These are phyloP conservation scores for Pelodytes ibericus DNA, from an alignment of 2,797 vertebrate genomes.

Conservation along the genomic window DNA sequence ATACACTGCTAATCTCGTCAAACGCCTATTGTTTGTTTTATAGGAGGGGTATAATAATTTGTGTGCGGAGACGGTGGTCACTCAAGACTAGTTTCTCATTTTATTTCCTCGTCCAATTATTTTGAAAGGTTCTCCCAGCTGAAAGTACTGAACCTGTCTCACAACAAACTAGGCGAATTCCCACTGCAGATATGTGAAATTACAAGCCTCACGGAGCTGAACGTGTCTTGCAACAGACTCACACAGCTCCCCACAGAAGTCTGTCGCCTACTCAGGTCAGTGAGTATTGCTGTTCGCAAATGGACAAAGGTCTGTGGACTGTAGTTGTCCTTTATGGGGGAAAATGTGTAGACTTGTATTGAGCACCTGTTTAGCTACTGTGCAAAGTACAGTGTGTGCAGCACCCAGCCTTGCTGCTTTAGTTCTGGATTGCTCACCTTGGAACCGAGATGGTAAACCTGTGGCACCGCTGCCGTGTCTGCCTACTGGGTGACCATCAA, in stretches of 20 bases:
- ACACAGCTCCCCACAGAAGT: conserved; percentile 78
- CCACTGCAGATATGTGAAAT: conserved; percentile 89
- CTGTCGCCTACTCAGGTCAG: conserved; percentile 86
- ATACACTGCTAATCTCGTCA: background rate
- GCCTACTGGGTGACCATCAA: no score
- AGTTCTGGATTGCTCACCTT: no score
- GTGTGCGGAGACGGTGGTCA: background rate
- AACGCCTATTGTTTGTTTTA: background rate
- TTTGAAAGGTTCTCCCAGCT: conserved; percentile 89
- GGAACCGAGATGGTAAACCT: no score
- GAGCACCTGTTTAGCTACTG: no score
- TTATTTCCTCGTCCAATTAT: conserved; percentile 49
- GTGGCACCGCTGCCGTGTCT: no score
- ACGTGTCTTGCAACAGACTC: conserved; percentile 90
- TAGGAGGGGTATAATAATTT: background rate
- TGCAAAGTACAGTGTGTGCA: no score
- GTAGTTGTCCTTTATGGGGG: no score
- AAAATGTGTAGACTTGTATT: no score
- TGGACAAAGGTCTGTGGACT: no score
- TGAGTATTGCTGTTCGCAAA: no score
- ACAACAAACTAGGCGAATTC: conserved; percentile 91
- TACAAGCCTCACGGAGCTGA: conserved; percentile 89
- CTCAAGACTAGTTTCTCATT: conserved; percentile 45
- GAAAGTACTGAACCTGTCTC: conserved; percentile 93
- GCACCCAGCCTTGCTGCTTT: no score